phyloP scores from a whole-genome alignment of 2,113 vertebrate genomes.

The Nerophis ophidion region DNA sequence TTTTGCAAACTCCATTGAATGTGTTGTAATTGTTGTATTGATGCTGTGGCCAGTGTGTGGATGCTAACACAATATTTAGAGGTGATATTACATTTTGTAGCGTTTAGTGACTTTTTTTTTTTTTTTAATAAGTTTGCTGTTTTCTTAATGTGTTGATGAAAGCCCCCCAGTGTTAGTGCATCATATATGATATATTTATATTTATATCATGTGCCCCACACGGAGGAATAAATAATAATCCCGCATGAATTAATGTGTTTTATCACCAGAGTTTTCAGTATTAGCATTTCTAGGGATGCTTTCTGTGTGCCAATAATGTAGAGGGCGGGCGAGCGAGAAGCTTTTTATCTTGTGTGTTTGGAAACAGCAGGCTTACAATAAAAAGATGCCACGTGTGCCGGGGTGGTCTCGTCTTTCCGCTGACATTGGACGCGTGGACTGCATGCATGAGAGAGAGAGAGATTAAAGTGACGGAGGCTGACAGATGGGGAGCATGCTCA shows the following conservation, averaged over 20 bases:
- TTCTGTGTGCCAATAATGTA: slow-evolving; percentile 30
- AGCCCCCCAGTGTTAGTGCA: no score
- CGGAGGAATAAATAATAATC: slow-evolving; percentile 33
- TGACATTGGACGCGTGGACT: background rate
- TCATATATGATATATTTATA: no score
- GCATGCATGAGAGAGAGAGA: background rate
- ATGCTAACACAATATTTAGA: background rate
- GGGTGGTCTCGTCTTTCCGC: slow-evolving; percentile 5
- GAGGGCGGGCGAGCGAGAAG: slow-evolving; percentile 7
- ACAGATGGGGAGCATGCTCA: slow-evolving; percentile 14
- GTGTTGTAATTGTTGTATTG: no score
- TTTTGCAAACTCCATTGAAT: no score
- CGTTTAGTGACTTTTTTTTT: no score
- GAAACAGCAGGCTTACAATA: slow-evolving; percentile 59
- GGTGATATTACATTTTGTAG: background rate
- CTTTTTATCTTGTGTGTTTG: slow-evolving; percentile 59
- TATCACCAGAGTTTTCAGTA: slow-evolving; percentile 30
- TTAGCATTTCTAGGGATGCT: slow-evolving; percentile 17
- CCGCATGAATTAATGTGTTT: slow-evolving; percentile 62
- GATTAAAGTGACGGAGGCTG: slow-evolving; percentile 23
- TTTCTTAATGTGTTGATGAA: no score
- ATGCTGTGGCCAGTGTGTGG: no score
- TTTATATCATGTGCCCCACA: slow-evolving; percentile 15
- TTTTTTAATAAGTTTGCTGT: no score
- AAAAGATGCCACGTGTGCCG: slow-evolving; percentile 43